Conservation (phyloP, 2,113 vertebrate genomes). For the Alosa alosa region DNA sequence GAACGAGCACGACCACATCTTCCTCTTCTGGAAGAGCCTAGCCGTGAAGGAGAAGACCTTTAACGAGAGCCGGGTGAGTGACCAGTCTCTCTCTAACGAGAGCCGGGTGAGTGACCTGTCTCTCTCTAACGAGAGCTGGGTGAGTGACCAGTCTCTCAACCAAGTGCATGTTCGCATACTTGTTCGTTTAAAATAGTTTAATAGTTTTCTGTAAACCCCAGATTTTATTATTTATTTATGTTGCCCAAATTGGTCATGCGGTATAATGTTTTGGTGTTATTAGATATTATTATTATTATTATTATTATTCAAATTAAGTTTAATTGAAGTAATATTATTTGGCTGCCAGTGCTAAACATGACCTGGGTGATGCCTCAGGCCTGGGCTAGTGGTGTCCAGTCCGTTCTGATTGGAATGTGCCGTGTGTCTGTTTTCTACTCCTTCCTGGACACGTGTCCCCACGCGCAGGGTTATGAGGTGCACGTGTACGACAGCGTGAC, state of each 20-base stretch:
- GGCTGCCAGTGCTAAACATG: too few species aligned
- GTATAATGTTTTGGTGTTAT: too few species aligned
- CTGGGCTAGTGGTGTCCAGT: too few species aligned
- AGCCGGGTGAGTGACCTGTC: slow-evolving; percentile 79
- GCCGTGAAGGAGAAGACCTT: slow-evolving; percentile 87
- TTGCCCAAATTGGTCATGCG: too few species aligned
- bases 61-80: slow-evolving; percentile 89
- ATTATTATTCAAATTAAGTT: too few species aligned
- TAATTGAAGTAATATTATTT: too few species aligned
- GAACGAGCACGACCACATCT: slow-evolving; percentile 86
- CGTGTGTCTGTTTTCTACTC: background rate
- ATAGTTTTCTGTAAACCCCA: background rate
- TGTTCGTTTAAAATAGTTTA: background rate
- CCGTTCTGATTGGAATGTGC: slow-evolving; percentile 20
- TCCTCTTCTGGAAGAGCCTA: slow-evolving; percentile 95
- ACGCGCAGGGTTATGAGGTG: slow-evolving; percentile 87
- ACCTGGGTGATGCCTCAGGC: too few species aligned
- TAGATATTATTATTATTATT: too few species aligned
- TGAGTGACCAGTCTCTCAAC: slow-evolving; percentile 60
- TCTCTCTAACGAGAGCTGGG: slow-evolving; percentile 88
- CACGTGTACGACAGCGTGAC: slow-evolving; percentile 84
- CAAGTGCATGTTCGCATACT: background rate
- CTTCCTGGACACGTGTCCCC: background rate
- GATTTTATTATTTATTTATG: background rate
- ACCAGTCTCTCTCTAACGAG: slow-evolving; percentile 76